Conservation (phyloP, 2,113 vertebrate species). For the Corythaixoides concolor region DNA sequence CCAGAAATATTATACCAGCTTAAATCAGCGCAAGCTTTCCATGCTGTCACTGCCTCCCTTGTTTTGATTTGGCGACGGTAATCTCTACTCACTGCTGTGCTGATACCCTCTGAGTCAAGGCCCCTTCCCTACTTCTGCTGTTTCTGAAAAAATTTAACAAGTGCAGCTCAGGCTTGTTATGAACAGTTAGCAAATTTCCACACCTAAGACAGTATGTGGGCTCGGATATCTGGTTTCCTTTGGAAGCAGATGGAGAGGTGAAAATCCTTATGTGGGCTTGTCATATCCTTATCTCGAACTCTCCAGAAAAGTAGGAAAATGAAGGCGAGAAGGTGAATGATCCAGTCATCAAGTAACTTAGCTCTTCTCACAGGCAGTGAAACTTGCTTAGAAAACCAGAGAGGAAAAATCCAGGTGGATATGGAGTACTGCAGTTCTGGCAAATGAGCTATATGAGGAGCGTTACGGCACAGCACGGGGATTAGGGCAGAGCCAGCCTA, state of each 20-base stretch:
- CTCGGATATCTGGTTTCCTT: not conserved
- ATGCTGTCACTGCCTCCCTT: not conserved
- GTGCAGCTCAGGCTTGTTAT: constrained; percentile 25
- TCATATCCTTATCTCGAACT: not conserved
- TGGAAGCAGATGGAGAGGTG: constrained; percentile 35
- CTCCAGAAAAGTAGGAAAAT: not conserved
- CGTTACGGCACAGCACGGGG: rapidly evolving
- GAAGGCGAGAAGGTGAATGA: not conserved
- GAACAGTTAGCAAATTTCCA: constrained; percentile 41
- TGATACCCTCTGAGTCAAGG: not conserved
- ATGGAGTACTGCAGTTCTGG: not conserved
- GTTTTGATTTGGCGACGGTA: not conserved
- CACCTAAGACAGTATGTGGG: constrained; percentile 1
- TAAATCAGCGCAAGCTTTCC: constrained; percentile 35
- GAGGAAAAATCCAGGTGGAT: not conserved
- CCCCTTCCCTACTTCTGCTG: not conserved
- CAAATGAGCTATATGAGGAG: not conserved
- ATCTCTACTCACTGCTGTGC: constrained; percentile 13
- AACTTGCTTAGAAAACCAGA: constrained; percentile 1
- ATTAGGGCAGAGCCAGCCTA: not conserved
- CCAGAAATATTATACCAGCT: constrained; percentile 40
- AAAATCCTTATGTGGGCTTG: not conserved
- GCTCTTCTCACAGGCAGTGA: not conserved
- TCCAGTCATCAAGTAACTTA: not conserved
- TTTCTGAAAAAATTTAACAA: not conserved